Evolutionary conservation across 1,140 invertebrate genomes (phyloP).

Genomic region (Maniola jurtina): DNA sequence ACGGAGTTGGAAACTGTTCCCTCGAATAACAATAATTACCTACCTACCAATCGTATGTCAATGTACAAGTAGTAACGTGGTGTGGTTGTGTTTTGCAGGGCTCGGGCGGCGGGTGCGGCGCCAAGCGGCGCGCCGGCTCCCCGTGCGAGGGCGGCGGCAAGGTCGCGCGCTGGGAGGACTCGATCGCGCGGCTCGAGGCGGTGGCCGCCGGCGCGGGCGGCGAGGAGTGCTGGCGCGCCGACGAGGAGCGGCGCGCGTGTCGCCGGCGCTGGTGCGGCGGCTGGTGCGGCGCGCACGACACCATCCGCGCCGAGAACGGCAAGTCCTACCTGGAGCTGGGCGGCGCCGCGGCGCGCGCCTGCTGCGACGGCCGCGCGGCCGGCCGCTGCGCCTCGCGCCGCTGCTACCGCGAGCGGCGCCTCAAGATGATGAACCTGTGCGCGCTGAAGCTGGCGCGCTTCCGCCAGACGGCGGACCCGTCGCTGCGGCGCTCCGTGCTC

Average conservation of each 20-base stretch:
- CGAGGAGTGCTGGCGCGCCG: constrained; percentile 73
- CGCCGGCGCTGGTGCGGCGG: constrained; percentile 71
- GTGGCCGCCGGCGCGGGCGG: constrained; percentile 75
- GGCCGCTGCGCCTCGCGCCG: constrained; percentile 87
- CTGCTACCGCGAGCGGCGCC: constrained; percentile 90
- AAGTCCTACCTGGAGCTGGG: constrained; percentile 94
- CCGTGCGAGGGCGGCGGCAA: constrained; percentile 72
- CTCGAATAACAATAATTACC: neutral
- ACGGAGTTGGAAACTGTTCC: neutral
- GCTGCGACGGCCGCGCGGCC: constrained; percentile 86
- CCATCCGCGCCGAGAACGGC: constrained; percentile 93
- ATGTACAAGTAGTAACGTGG: neutral
- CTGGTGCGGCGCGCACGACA: constrained; percentile 84
- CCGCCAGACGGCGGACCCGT: constrained; percentile 92
- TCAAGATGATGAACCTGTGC: constrained; percentile 94
- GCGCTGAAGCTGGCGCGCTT: constrained; percentile 95
- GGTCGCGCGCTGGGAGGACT: constrained; percentile 77
- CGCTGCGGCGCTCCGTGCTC: constrained; percentile 93
- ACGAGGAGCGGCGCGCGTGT: constrained; percentile 68
- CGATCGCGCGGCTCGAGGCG: constrained; percentile 75
- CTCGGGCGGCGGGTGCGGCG: constrained; percentile 76
- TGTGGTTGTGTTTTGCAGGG: constrained; percentile 55
- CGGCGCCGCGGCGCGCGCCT: constrained; percentile 83
- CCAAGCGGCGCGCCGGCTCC: constrained; percentile 71
- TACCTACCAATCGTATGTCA: neutral